phyloP scores from a whole-genome alignment of 1,140 invertebrate species.

The Leucophenga varia region DNA sequence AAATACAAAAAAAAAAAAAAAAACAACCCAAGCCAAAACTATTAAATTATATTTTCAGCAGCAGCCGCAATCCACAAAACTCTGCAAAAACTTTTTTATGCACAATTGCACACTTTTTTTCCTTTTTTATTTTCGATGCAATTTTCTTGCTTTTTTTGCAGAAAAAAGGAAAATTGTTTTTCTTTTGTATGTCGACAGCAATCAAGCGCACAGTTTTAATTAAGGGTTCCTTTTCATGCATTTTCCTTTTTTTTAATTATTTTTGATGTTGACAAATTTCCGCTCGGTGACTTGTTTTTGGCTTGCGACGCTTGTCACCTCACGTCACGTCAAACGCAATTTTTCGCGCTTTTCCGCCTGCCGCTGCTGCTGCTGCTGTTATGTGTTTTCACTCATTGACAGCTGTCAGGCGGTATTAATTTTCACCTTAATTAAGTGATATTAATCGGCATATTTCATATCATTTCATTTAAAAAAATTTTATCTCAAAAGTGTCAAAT shows the following conservation, averaged over 20 bases:
- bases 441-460: constrained; percentile 36
- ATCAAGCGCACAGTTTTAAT: not conserved
- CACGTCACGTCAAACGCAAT: not conserved
- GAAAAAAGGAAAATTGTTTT: constrained; percentile 29
- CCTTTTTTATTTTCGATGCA: not conserved
- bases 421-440: constrained; percentile 55
- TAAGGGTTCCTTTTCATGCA: not conserved
- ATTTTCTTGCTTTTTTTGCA: constrained; percentile 13
- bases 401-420: constrained; percentile 45
- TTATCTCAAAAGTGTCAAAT: not conserved
- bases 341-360: not conserved
- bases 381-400: too few species aligned
- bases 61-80: constrained; percentile 31
- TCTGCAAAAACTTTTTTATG: constrained; percentile 24
- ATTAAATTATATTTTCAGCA: constrained; percentile 50
- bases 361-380: too few species aligned
- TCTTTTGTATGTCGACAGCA: constrained; percentile 13
- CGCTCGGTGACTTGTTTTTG: not conserved
- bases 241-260: too few species aligned
- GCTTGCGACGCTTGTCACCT: not conserved
- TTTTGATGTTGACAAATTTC: not conserved
- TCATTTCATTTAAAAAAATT: not conserved
- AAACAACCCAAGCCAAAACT: constrained; percentile 21
- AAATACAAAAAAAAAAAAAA: not conserved
- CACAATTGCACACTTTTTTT: constrained; percentile 30